Base-by-base conservation (phyloP, 1,140 invertebrate species). In the Colletes gigas region DNA sequence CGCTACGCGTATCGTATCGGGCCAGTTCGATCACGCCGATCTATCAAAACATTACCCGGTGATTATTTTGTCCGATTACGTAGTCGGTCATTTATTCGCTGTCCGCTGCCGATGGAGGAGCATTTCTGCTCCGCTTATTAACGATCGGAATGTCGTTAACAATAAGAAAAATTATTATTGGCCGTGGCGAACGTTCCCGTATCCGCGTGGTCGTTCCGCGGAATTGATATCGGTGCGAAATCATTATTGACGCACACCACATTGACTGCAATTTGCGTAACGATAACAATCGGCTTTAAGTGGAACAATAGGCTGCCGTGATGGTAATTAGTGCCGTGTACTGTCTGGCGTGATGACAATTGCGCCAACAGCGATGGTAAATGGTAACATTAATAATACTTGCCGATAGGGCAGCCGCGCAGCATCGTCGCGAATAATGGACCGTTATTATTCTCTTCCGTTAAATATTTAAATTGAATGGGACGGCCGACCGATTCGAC, bases 191-290 rank as follows among this genome's bases (percentile, higher is more conserved):
- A 47, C 60, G 68, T 70, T 70, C 67, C 21, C 15, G 9, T 63
- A 63, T 10, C 19, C 7, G 4, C 72, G 44, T 41, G 30, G 55
- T 41, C 67, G 21, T 3, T 44, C 14, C 50, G 44, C 57, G 82
- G 84, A 83, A 85, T 86, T 85, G 85, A 83, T 87, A 87, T 87
- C 82, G 85, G 81, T 80, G 85, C 81, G 84, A 87, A 87, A 87
- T 87, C 85, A 81, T 86, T 87, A 85, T 76, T 85, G 67, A 72
- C 70, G 82, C 84, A 71, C 71, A 70, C 85, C 70, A 83, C 78
- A 87, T 86, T 87, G 84, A 78, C 85, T 87, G 82, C 86, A 87
- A 87, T 87, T 87, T 86, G 85, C 85, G 84, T 87, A 87, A 87
- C 85, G 85, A 87, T 87, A 87, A 87, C 84, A 87, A 87, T 87